Conservation (phyloP, 2,113 vertebrate species). For the Pungitius pungitius region DNA sequence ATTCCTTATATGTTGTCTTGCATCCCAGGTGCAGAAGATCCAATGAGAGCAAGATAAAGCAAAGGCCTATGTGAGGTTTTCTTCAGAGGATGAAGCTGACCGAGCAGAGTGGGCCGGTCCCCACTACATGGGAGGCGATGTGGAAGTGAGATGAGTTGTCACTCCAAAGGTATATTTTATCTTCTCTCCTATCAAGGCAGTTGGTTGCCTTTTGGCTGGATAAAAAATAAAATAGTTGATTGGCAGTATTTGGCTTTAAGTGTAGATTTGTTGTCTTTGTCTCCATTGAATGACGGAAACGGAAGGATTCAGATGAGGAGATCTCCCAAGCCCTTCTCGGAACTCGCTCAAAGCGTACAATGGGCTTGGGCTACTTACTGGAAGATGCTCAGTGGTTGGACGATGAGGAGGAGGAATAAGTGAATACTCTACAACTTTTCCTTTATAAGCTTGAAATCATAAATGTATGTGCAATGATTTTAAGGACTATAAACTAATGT, state of each 20-base stretch:
- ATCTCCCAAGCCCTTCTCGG: rapidly evolving
- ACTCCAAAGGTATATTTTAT: constrained; percentile 61
- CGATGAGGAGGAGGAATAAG: background rate
- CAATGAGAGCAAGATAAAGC: background rate
- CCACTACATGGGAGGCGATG: constrained; percentile 61
- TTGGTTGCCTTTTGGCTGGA: background rate
- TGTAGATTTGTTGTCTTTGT: background rate
- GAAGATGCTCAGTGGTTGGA: constrained; percentile 68
- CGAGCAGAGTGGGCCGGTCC: constrained; percentile 53
- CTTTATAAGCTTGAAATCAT: background rate
- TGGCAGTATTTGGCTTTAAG: background rate
- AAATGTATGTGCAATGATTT: background rate
- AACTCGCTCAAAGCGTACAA: constrained; percentile 14
- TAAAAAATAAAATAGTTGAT: background rate
- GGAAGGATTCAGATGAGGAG: background rate
- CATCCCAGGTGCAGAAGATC: constrained; percentile 51
- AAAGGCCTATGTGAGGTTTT: constrained; percentile 62
- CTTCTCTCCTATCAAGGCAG: background rate
- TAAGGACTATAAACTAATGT: background rate
- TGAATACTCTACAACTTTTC: background rate
- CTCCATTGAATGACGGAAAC: background rate
- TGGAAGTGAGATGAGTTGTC: constrained; percentile 51
- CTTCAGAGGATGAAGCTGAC: constrained; percentile 61
- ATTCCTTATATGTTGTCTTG: background rate
- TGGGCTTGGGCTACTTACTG: constrained; percentile 67